A percentile compares a stretch with the other conserved stretches of the same genome.
Evolutionary conservation across 2,888 invertebrate genomes (phyloP).

Genomic region (Calameuta pallipes): DNA sequence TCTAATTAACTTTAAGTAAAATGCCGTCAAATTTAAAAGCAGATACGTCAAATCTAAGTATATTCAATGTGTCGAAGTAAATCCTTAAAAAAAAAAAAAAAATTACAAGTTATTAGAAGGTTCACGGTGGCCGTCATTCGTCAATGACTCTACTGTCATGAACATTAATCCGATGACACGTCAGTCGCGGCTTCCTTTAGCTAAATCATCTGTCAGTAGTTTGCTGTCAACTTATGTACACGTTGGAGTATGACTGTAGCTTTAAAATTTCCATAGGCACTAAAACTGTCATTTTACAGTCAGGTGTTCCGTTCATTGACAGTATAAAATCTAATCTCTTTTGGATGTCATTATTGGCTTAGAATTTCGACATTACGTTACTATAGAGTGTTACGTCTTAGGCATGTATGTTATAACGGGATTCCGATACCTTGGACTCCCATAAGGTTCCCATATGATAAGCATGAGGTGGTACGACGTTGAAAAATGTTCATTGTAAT

Average conservation of each 20-base stretch:
- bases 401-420: background rate
- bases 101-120: too few species aligned
- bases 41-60: background rate
- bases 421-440: background rate
- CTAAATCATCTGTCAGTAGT: background rate
- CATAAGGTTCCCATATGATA: background rate
- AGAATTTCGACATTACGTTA: background rate
- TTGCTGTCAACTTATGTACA: background rate
- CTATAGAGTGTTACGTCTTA: background rate
- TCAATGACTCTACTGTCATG: background rate
- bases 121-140: background rate
- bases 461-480: too few species aligned
- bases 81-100: background rate
- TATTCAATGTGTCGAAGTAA: background rate
- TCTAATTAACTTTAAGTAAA: too few species aligned
- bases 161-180: slow-evolving; percentile 5
- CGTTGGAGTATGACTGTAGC: background rate
- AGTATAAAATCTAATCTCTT: background rate
- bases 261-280: background rate
- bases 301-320: background rate
- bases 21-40: rapidly evolving
- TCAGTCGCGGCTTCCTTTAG: background rate
- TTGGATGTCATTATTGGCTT: slow-evolving; percentile 1
- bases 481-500: background rate
- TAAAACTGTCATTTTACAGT: background rate